These are phyloP conservation scores for Sceloporus undulatus DNA, from an alignment of 2,113 vertebrate genomes.

Conservation along the genomic window DNA sequence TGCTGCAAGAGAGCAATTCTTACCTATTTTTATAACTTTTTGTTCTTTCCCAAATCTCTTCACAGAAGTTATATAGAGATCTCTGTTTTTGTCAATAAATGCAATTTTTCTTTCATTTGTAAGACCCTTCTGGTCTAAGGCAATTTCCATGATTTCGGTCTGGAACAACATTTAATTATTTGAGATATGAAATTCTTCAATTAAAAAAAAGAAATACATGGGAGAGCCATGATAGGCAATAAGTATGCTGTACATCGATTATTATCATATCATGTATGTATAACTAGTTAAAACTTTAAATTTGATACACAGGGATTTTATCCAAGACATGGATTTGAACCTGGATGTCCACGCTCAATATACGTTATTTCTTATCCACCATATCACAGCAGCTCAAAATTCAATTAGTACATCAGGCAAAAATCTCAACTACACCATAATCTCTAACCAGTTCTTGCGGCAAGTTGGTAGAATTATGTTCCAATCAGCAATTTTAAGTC, in stretches of 20 bases:
- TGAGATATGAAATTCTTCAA: neutral
- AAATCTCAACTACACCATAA: neutral
- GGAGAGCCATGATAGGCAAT: neutral
- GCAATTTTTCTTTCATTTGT: constrained; percentile 91
- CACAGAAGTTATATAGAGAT: constrained; percentile 91
- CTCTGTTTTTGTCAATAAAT: constrained; percentile 95
- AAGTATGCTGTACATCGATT: neutral
- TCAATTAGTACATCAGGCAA: neutral
- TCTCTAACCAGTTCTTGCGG: neutral
- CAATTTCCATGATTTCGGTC: constrained; percentile 92
- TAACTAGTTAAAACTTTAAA: neutral
- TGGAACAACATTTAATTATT: constrained; percentile 64
- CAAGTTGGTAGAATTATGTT: neutral
- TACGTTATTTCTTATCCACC: neutral
- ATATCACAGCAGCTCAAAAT: neutral
- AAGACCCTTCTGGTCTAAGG: constrained; percentile 92
- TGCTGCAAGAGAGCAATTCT: constrained; percentile 55
- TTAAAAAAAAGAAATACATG: neutral
- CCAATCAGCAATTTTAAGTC: neutral
- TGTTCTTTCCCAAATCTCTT: constrained; percentile 89
- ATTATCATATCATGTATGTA: neutral
- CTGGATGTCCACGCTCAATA: neutral
- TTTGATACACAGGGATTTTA: neutral
- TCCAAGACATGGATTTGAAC: neutral
- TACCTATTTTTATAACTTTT: constrained; percentile 93